Evolutionary conservation across 1,140 invertebrate genomes (phyloP).

Genomic region (Zaprionus nigranus): DNA sequence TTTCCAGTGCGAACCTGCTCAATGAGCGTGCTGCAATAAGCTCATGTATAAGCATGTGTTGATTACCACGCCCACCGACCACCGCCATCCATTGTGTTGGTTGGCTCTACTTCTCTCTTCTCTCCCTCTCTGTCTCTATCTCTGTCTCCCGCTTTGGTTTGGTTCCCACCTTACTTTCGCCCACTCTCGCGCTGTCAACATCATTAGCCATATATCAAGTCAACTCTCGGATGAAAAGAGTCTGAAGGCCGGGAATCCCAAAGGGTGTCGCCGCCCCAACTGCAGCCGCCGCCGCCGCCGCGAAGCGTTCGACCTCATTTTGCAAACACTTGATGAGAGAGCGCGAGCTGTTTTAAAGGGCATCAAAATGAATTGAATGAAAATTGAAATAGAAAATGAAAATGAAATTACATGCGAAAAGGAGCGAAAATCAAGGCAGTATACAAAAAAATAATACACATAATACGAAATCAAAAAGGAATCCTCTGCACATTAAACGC

Average conservation of each 20-base stretch:
- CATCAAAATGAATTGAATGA: constrained; percentile 7
- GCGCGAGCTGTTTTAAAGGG: constrained; percentile 12
- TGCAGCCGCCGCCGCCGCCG: neutral
- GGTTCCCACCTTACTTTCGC: neutral
- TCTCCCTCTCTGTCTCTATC: neutral
- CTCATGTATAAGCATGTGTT: constrained; percentile 50
- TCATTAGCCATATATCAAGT: constrained; percentile 75
- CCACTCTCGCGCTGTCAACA: constrained; percentile 52
- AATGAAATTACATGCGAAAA: neutral
- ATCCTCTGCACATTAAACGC: constrained; percentile 23
- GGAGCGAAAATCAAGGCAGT: neutral
- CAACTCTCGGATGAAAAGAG: constrained; percentile 48
- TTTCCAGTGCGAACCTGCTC: neutral
- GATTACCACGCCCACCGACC: constrained; percentile 47
- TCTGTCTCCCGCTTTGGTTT: neutral
- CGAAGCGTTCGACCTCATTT: constrained; percentile 31
- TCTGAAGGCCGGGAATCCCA: constrained; percentile 27
- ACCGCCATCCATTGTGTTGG: neutral
- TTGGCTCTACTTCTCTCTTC: neutral
- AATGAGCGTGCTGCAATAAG: constrained; percentile 55
- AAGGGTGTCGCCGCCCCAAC: constrained; percentile 20
- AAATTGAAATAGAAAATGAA: neutral
- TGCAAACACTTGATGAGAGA: constrained; percentile 25
- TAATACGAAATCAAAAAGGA: constrained; percentile 2
- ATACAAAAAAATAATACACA: constrained; percentile 4